These are phyloP conservation scores for Callyntrura guangdongensis DNA, from an alignment of 2,888 invertebrate species.

Conservation along the genomic window DNA sequence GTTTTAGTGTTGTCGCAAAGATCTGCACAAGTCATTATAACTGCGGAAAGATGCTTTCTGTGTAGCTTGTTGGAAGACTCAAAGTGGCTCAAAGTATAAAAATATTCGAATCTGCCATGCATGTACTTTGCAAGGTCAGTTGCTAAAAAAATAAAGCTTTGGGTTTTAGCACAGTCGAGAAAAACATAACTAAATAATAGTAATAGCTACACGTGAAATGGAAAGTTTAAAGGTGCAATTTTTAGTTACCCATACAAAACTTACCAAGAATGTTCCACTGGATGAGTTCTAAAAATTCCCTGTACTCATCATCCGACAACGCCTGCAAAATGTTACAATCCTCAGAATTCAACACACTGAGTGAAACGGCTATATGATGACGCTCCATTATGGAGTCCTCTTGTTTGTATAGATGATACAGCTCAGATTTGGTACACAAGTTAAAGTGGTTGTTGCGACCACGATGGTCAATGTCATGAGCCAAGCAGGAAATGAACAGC, in stretches of 20 bases:
- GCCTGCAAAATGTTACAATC: constrained; percentile 73
- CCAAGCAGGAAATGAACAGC: constrained; percentile 63
- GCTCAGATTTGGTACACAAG: constrained; percentile 58
- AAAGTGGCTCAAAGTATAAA: constrained; percentile 67
- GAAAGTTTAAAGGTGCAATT: too few relatives aligned
- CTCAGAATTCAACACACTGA: constrained; percentile 66
- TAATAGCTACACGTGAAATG: too few relatives aligned
- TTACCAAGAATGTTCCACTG: constrained; percentile 72
- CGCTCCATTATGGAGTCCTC: constrained; percentile 74
- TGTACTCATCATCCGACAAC: constrained; percentile 70
- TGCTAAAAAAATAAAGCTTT: constrained; percentile 45
- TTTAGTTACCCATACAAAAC: too few relatives aligned
- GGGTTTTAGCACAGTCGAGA: too few relatives aligned
- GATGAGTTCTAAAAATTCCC: constrained; percentile 71
- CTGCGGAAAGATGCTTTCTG: constrained; percentile 53
- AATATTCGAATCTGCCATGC: constrained; percentile 63
- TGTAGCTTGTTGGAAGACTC: constrained; percentile 37
- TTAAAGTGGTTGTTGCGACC: constrained; percentile 72
- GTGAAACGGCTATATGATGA: constrained; percentile 70
- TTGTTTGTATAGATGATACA: constrained; percentile 70
- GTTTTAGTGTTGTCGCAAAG: constrained; percentile 69
- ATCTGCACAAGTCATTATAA: constrained; percentile 72
- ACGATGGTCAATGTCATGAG: constrained; percentile 77
- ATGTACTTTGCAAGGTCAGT: constrained; percentile 70
- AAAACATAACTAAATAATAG: too few relatives aligned